These are phyloP conservation scores for Somateria mollissima DNA, from an alignment of 2,797 vertebrate genomes.

Conservation along the genomic window DNA sequence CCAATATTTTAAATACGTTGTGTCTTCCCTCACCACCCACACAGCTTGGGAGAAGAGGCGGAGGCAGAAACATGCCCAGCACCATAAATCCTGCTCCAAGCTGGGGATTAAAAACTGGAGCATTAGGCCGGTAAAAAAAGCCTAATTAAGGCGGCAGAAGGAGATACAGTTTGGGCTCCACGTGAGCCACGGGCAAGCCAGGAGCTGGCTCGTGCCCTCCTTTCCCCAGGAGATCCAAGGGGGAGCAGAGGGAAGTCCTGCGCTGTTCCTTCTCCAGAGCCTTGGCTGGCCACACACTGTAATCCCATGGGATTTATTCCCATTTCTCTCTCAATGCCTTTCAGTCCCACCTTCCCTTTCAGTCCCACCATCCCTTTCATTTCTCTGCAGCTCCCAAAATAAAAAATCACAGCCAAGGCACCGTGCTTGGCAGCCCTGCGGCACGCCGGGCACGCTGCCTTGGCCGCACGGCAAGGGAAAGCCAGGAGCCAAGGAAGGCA, in stretches of 20 bases:
- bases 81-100: not conserved
- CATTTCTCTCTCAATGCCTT: not conserved
- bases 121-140: not conserved
- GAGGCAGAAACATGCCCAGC: not conserved
- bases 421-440: not conserved
- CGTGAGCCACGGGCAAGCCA: not conserved
- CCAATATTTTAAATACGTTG: not conserved
- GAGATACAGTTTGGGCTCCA: not conserved
- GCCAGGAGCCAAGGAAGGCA: not conserved
- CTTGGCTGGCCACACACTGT: not conserved
- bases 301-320: not conserved
- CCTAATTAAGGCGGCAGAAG: not conserved
- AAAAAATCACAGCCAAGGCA: not conserved
- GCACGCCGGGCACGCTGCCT: not conserved
- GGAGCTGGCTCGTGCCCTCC: not conserved
- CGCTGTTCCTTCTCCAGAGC: fast-evolving
- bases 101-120: not conserved
- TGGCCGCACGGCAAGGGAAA: fast-evolving
- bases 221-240: not conserved
- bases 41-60: not conserved
- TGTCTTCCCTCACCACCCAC: not conserved
- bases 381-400: not conserved
- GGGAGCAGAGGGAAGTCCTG: not conserved
- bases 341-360: not conserved
- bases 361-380: no score